Base-by-base conservation (phyloP, 2,888 invertebrate species). In the Ichneumon xanthorius region DNA sequence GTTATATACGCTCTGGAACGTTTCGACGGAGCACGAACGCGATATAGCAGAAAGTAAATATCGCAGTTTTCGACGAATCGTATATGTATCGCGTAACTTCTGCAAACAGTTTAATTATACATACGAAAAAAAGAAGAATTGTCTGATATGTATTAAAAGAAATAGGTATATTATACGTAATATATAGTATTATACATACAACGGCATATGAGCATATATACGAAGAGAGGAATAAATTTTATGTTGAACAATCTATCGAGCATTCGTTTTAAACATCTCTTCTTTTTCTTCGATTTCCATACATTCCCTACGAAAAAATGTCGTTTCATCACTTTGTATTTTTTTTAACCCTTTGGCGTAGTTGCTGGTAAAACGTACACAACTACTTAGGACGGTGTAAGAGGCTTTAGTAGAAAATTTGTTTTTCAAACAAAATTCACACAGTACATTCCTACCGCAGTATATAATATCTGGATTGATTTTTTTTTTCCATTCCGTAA, bases 151-250 rank as follows among this genome's bases (percentile, higher is more conserved):
- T 85, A 86, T 89, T 79, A 82, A 85, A 86, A 83, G 71, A 84
- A 88, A 82, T 84, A 77, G 84, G 73, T 88, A 84, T 87, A 85
- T 88, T 87, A 83, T 87, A 86, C 80, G 72, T 87, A 75, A 85
- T 85, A 80, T 82, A 81, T 84, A 84, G 78, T 50, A 76, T 84
- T 76, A 87, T 86, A 81, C 82, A 87, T 80, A 86, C 71, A 84
- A 77, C 79, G 75, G 77, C 76, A 80, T 84, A 71, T 55, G 37
- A 72, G 55, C 70, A 80, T 72, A 80, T 75, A 83, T 83, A 86
- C 76, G 83, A 85, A 87, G 87, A 87, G 70, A 85, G 55, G 77
- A 88, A 84, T 85, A 86, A 87, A 83, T 89, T 88, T 77, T 84
- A 80, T 85, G 86, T 84, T 71, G 85, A 88, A 87, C 81, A 84